Conservation (phyloP, 2,888 invertebrate species). For the Odontomyia ornata region DNA sequence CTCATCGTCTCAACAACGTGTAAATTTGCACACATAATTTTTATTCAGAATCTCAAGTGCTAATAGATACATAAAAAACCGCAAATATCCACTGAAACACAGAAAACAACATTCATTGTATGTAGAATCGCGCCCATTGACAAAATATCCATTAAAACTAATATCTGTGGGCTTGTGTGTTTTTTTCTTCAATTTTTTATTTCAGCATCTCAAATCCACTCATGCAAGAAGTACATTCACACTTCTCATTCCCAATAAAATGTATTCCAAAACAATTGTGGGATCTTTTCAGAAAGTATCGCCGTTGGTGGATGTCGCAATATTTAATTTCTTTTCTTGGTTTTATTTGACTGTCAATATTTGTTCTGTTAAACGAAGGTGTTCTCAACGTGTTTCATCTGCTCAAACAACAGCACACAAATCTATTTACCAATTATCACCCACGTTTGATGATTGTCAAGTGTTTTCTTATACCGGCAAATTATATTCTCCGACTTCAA, state of each 20-base stretch:
- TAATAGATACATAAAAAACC: neutral
- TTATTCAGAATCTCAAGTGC: neutral
- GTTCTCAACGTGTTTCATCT: neutral
- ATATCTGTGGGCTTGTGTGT: neutral
- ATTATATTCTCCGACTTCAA: neutral
- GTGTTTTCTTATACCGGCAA: conserved; percentile 10
- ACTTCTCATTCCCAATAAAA: neutral
- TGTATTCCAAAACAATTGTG: neutral
- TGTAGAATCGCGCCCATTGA: neutral
- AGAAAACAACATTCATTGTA: neutral
- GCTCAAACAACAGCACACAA: neutral
- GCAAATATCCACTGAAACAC: neutral
- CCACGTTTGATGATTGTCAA: neutral
- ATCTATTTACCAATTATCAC: conserved; percentile 16
- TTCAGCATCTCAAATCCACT: neutral
- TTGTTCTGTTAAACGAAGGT: neutral
- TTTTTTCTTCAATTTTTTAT: neutral
- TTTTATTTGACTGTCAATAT: conserved; percentile 3
- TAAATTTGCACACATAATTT: conserved; percentile 14
- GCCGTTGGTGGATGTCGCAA: neutral
- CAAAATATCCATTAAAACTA: conserved; percentile 3
- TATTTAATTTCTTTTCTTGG: neutral
- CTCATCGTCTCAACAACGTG: neutral
- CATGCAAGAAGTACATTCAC: conserved; percentile 20
- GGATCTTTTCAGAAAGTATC: neutral